Conservation (phyloP, 2,797 vertebrate species). For the Psittacula derbiana region DNA sequence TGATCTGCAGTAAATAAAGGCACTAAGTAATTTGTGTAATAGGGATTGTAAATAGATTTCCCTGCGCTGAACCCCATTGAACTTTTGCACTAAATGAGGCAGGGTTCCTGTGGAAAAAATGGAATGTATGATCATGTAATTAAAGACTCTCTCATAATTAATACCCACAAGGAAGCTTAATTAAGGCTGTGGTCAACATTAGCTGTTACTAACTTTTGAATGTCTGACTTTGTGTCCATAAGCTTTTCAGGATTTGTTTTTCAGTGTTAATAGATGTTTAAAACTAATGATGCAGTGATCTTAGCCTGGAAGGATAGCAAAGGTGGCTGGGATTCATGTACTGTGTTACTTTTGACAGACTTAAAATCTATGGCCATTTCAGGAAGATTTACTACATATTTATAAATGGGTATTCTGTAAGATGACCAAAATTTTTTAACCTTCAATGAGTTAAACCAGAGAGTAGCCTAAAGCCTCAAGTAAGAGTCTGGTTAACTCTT, state of each 20-base stretch:
- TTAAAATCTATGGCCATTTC: neutral
- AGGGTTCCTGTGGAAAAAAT: neutral
- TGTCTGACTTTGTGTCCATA: neutral
- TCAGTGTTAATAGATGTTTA: neutral
- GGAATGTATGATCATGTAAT: neutral
- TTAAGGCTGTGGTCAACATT: neutral
- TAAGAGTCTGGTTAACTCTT: neutral
- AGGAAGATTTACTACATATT: neutral
- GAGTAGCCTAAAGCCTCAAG: neutral
- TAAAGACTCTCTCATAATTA: neutral
- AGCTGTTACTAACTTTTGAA: neutral
- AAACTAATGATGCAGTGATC: neutral
- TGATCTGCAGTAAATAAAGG: conserved; percentile 24
- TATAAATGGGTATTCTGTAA: neutral
- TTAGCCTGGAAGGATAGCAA: neutral
- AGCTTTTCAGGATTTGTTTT: neutral
- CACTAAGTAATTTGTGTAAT: neutral
- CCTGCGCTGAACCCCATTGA: neutral
- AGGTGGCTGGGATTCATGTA: neutral
- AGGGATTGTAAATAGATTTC: conserved; percentile 18
- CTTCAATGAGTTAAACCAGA: neutral
- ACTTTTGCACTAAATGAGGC: neutral
- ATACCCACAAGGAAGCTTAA: neutral
- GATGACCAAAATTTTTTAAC: neutral
- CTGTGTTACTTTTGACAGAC: neutral